These are phyloP conservation scores for Pristionchus mayeri DNA, from an alignment of 2,888 invertebrate species.

Conservation along the genomic window DNA sequence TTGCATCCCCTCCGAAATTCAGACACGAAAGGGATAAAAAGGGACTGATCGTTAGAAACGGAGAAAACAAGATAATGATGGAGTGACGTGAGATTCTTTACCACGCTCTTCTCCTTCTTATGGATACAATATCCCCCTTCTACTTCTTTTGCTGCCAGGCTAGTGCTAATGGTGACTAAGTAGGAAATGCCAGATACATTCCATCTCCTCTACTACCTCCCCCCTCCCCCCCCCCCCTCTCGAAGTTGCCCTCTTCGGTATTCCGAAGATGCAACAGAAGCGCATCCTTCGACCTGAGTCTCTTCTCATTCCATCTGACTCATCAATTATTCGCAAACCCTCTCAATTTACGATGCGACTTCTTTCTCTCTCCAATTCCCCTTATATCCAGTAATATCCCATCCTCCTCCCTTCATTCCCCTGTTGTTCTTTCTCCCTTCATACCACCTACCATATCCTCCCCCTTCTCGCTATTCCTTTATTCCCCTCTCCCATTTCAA, in stretches of 20 bases:
- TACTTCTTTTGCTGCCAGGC: neutral
- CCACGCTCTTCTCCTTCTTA: neutral
- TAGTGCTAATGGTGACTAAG: neutral
- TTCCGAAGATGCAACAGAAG: neutral
- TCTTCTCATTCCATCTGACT: slow-evolving; percentile 26
- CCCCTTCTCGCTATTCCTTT: neutral
- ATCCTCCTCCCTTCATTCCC: neutral
- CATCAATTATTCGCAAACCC: slow-evolving; percentile 40
- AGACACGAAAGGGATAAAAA: neutral
- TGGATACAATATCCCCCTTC: neutral
- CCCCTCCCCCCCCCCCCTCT: neutral
- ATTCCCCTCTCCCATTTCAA: slow-evolving; percentile 25
- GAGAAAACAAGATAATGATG: neutral
- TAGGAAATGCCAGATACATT: neutral
- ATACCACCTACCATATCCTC: neutral
- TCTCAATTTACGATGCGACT: slow-evolving; percentile 38
- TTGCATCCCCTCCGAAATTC: neutral
- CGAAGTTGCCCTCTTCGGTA: neutral
- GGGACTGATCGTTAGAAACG: neutral
- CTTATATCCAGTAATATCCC: slow-evolving; percentile 14
- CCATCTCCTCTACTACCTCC: neutral
- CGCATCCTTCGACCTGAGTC: neutral
- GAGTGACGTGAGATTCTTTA: neutral
- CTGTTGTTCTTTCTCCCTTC: neutral
- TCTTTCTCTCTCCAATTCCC: neutral